phyloP scores from a whole-genome alignment of 2,797 vertebrate species.

The Clarias platycephalus region DNA sequence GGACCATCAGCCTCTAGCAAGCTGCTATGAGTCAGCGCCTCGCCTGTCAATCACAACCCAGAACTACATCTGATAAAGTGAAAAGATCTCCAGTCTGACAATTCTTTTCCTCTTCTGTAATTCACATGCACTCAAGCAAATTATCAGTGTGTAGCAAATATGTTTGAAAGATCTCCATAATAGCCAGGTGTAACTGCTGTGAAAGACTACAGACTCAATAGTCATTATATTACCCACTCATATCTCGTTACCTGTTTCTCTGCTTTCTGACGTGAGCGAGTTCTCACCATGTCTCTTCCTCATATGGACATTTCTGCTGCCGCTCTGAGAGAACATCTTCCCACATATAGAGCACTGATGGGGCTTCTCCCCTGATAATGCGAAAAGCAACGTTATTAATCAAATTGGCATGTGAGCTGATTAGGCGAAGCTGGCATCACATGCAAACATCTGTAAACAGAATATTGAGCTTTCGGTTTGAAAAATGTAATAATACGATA shows the following conservation, averaged over 20 bases:
- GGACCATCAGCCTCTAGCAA: conserved; percentile 87
- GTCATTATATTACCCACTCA: conserved; percentile 22
- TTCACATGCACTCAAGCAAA: conserved; percentile 6
- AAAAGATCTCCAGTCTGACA: conserved; percentile 23
- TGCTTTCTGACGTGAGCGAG: conserved; percentile 62
- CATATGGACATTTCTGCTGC: conserved; percentile 96
- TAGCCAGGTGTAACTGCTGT: background rate
- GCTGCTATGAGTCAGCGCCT: conserved; percentile 89
- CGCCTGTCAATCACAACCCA: conserved; percentile 66
- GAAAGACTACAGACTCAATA: conserved; percentile 2
- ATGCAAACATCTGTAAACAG: background rate
- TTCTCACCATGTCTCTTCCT: conserved; percentile 87
- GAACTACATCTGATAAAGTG: conserved; percentile 38
- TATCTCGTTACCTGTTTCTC: conserved; percentile 69
- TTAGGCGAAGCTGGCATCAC: background rate
- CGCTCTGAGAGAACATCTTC: conserved; percentile 97
- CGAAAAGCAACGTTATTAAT: background rate
- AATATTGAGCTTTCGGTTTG: background rate
- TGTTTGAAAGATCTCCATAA: background rate
- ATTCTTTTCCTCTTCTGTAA: conserved; percentile 26
- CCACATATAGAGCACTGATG: conserved; percentile 94
- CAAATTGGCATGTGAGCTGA: background rate
- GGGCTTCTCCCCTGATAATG: conserved; percentile 88
- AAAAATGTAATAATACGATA: background rate
- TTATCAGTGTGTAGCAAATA: conserved; percentile 17